These are phyloP conservation scores for Remorina albescens DNA, from an alignment of 2,797 vertebrate species.

Conservation along the genomic window DNA sequence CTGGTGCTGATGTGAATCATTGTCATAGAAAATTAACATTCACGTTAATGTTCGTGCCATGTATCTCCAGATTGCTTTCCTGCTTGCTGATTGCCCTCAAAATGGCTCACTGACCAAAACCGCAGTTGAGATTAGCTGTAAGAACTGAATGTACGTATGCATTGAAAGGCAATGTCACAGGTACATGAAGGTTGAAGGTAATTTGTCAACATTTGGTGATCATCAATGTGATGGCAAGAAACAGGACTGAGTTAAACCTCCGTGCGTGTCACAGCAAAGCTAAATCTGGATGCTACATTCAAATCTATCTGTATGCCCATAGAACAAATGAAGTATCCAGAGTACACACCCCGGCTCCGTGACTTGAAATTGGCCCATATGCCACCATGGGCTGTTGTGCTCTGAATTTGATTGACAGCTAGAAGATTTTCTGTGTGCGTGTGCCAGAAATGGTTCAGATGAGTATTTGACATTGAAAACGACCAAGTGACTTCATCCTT, in stretches of 20 bases:
- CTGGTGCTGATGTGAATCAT: slow-evolving; percentile 15
- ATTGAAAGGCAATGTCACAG: background rate
- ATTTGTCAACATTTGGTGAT: background rate
- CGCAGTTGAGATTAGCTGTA: background rate
- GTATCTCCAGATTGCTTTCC: background rate
- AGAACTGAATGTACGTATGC: background rate
- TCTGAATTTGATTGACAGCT: too few species aligned
- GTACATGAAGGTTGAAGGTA: background rate
- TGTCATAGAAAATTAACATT: slow-evolving; percentile 14
- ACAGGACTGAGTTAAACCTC: background rate
- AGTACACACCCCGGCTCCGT: too few species aligned
- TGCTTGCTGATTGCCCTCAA: background rate
- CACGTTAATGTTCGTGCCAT: background rate
- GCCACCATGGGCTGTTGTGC: too few species aligned
- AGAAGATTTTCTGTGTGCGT: too few species aligned
- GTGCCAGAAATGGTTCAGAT: too few species aligned
- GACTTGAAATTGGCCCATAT: too few species aligned
- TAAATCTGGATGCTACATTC: too few species aligned
- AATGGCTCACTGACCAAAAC: background rate
- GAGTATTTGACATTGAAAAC: too few species aligned
- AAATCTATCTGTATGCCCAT: too few species aligned
- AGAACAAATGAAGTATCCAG: too few species aligned
- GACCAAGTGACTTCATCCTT: too few species aligned
- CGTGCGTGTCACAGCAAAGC: too few species aligned
- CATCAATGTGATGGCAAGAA: background rate